These are phyloP conservation scores for Aphelenchoides bicaudatus DNA, from an alignment of 2,888 invertebrate genomes.

Conservation along the genomic window DNA sequence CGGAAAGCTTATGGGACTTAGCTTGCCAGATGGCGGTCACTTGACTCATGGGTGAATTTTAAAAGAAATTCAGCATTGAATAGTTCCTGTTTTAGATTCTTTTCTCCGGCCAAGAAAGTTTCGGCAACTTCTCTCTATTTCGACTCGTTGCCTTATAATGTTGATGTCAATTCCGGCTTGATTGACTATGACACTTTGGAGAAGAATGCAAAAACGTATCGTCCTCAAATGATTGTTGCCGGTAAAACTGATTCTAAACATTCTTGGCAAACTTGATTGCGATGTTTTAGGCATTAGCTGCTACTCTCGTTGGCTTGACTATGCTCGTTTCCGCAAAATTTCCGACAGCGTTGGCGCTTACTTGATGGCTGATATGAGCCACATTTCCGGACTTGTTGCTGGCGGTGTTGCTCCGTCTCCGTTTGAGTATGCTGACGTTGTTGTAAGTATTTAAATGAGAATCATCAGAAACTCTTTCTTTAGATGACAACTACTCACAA, in stretches of 20 bases:
- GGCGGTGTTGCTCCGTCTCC: conserved; percentile 84
- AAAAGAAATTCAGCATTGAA: neutral
- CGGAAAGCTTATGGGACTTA: conserved; percentile 88
- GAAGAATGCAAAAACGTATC: conserved; percentile 78
- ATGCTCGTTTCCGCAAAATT: conserved; percentile 76
- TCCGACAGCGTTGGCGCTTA: conserved; percentile 78
- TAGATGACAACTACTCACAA: conserved; percentile 87
- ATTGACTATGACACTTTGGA: conserved; percentile 87
- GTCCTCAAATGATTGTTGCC: conserved; percentile 86
- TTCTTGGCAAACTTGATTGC: neutral
- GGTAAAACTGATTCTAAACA: conserved; percentile 62
- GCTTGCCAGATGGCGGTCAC: conserved; percentile 94
- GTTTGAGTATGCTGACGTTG: conserved; percentile 82
- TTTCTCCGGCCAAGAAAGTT: conserved; percentile 82
- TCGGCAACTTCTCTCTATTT: conserved; percentile 96
- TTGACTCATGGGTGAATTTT: conserved; percentile 62
- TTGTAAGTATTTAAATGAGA: no score
- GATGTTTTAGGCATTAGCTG: conserved; percentile 88
- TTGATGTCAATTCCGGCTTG: conserved; percentile 74
- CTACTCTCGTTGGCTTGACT: conserved; percentile 86
- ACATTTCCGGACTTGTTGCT: conserved; percentile 86
- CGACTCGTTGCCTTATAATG: conserved; percentile 94
- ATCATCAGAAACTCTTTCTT: no score
- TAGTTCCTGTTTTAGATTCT: conserved; percentile 67
- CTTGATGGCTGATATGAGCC: conserved; percentile 85